These are phyloP conservation scores for Heliconius charithonia DNA, from an alignment of 2,888 invertebrate genomes.

Conservation along the genomic window DNA sequence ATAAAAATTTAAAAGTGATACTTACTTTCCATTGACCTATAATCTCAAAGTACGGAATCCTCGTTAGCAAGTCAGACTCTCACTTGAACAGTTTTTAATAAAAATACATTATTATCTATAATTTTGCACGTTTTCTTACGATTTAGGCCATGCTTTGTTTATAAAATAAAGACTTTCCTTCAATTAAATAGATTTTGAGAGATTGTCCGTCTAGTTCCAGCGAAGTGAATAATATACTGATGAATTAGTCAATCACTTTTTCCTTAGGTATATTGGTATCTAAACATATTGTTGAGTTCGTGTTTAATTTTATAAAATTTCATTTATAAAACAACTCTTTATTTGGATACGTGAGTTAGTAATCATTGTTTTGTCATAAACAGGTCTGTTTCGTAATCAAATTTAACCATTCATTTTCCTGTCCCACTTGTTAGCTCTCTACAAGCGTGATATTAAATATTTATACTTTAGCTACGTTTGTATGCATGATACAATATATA, in stretches of 20 bases:
- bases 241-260: background rate
- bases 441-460: slow-evolving; percentile 17
- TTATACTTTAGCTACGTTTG: background rate
- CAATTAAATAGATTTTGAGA: too few species aligned
- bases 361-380: slow-evolving; percentile 15
- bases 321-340: background rate
- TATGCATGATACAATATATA: background rate
- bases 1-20: too few species aligned
- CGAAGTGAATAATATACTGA: background rate
- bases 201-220: too few species aligned
- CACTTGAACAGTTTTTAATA: too few species aligned
- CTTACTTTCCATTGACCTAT: too few species aligned
- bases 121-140: too few species aligned
- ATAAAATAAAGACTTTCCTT: too few species aligned
- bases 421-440: slow-evolving; percentile 28
- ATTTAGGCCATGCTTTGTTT: too few species aligned
- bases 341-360: background rate
- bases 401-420: slow-evolving; percentile 32
- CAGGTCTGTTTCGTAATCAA: slow-evolving; percentile 23
- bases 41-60: too few species aligned
- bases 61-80: too few species aligned
- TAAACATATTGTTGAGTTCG: background rate
- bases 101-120: too few species aligned
- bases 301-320: background rate
- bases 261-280: background rate